phyloP scores from a whole-genome alignment of 2,888 invertebrate genomes.

The Formica aserva region DNA sequence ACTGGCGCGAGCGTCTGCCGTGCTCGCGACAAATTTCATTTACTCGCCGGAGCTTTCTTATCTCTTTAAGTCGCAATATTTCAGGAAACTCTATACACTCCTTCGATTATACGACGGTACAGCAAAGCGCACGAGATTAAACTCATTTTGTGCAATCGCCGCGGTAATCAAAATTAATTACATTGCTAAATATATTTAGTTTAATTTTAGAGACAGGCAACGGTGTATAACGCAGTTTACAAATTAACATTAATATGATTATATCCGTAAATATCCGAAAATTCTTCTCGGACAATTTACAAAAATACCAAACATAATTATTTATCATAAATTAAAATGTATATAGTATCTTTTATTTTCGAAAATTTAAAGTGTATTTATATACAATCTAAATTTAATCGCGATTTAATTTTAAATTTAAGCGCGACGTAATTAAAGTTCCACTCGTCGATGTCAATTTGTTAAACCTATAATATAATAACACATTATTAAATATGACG shows the following conservation, averaged over 20 bases:
- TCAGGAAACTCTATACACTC: not conserved
- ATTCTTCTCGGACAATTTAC: not conserved
- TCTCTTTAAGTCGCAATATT: slow-evolving; percentile 35
- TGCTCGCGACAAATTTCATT: slow-evolving; percentile 42
- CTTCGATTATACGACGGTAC: not conserved
- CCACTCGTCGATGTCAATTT: slow-evolving; percentile 9
- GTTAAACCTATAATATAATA: slow-evolving; percentile 31
- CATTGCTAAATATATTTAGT: not conserved
- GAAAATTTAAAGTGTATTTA: not conserved
- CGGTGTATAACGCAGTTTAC: not conserved
- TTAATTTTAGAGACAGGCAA: not conserved
- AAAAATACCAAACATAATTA: not conserved
- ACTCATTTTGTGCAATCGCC: not conserved
- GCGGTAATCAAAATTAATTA: slow-evolving; percentile 23
- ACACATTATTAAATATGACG: slow-evolving; percentile 33
- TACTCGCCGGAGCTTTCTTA: slow-evolving; percentile 17
- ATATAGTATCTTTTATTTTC: not conserved
- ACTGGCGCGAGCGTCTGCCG: slow-evolving; percentile 1
- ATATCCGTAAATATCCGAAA: not conserved
- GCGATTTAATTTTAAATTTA: not conserved
- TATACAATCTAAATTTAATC: not conserved
- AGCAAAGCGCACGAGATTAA: not conserved
- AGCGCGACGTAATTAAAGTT: not conserved
- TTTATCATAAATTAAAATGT: not conserved
- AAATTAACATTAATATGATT: not conserved